Evolutionary conservation across 2,113 vertebrate genomes (phyloP).

Genomic region (Cochlearius cochlearius): DNA sequence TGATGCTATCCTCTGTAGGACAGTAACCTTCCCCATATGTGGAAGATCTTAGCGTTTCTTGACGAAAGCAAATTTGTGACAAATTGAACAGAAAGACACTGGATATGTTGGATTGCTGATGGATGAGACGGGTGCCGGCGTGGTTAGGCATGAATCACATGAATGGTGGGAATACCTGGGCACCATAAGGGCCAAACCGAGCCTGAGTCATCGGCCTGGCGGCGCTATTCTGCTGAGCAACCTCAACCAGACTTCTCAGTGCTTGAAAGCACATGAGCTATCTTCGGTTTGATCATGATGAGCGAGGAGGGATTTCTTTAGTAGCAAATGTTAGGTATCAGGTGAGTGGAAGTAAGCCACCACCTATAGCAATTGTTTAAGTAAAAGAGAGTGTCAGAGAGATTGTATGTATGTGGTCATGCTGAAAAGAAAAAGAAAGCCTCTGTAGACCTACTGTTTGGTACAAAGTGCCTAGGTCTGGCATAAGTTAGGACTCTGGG

Average conservation of each 20-base stretch:
- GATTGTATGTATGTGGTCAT: accelerated
- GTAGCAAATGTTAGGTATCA: not conserved
- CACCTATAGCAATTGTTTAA: not conserved
- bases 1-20: not conserved
- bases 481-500: not conserved
- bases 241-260: not conserved
- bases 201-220: not conserved
- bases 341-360: not conserved
- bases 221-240: not conserved
- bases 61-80: not conserved
- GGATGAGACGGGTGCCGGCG: not conserved
- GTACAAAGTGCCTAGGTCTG: not conserved
- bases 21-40: not conserved
- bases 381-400: not conserved
- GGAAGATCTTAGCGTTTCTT: not conserved
- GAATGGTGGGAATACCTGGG: not conserved
- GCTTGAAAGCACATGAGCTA: not conserved
- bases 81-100: not conserved
- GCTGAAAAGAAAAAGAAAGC: not conserved
- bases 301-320: not conserved
- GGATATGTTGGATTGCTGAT: not conserved
- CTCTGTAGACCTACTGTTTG: not conserved
- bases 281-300: too few relatives aligned
- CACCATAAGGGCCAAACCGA: not conserved
- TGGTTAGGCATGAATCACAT: not conserved